These are phyloP conservation scores for Peromyscus nudipes DNA, from an alignment of 2,797 vertebrate species.

Conservation along the genomic window DNA sequence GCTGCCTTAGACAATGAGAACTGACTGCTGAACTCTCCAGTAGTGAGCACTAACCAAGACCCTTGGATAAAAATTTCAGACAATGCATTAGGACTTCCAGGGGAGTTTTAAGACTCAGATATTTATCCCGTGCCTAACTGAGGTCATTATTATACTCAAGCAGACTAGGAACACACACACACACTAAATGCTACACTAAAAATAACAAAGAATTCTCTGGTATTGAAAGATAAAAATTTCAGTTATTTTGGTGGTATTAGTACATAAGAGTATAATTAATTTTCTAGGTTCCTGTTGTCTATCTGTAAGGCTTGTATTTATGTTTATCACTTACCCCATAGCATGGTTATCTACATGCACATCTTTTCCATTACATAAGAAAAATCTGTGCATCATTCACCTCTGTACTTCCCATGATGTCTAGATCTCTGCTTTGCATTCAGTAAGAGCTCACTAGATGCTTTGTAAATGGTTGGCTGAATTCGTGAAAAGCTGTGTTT, in stretches of 20 bases:
- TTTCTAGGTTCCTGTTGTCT: neutral
- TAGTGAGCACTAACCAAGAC: neutral
- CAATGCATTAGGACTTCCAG: neutral
- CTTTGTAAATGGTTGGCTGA: conserved; percentile 17
- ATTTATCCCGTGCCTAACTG: neutral
- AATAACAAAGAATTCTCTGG: neutral
- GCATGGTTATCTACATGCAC: neutral
- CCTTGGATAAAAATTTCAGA: neutral
- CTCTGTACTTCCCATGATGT: neutral
- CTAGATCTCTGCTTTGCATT: neutral
- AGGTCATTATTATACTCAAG: neutral
- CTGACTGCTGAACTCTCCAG: neutral
- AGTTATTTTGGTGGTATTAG: neutral
- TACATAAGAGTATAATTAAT: neutral
- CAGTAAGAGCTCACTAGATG: neutral
- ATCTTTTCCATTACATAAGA: neutral
- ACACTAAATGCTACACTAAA: neutral
- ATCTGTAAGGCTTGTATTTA: neutral
- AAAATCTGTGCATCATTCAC: neutral
- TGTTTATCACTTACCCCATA: neutral
- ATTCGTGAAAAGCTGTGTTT: neutral
- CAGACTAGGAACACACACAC: neutral
- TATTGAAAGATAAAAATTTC: neutral
- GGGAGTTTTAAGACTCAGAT: neutral
- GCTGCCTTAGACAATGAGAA: neutral